These are phyloP conservation scores for Carollia perspicillata DNA, from an alignment of 2,113 vertebrate species.

Conservation along the genomic window DNA sequence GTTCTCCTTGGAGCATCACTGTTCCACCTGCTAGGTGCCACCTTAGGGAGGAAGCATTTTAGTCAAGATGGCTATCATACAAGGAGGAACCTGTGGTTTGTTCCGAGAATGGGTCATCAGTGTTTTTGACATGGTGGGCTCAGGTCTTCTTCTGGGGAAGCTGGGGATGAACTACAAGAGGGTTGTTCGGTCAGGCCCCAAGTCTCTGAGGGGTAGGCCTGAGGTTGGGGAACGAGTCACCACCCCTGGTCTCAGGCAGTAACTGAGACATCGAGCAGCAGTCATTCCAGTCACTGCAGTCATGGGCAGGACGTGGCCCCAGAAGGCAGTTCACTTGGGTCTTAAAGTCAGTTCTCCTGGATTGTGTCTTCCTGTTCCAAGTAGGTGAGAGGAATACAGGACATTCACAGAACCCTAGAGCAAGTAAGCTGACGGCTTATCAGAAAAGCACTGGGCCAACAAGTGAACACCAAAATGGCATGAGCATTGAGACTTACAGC, in stretches of 20 bases:
- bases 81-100: background rate
- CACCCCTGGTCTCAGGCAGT: background rate
- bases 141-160: background rate
- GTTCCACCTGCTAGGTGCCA: background rate
- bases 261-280: background rate
- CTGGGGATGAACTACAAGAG: background rate
- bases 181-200: background rate
- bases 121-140: background rate
- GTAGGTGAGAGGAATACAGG: background rate
- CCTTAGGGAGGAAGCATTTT: constrained; percentile 5
- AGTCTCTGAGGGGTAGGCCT: background rate
- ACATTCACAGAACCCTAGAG: background rate
- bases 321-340: background rate
- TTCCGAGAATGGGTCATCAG: background rate
- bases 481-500: background rate
- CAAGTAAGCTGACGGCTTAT: background rate
- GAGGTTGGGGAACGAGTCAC: background rate
- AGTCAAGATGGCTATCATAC: background rate
- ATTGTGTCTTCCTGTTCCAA: background rate
- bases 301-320: background rate
- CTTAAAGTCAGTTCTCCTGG: background rate
- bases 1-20: background rate
- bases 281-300: background rate
- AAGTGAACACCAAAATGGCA: background rate
- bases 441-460: background rate